Evolutionary conservation across 2,113 vertebrate genomes (phyloP), one percentile per base, ranked within the genome.

Genomic region (Scatophagus argus): DNA sequence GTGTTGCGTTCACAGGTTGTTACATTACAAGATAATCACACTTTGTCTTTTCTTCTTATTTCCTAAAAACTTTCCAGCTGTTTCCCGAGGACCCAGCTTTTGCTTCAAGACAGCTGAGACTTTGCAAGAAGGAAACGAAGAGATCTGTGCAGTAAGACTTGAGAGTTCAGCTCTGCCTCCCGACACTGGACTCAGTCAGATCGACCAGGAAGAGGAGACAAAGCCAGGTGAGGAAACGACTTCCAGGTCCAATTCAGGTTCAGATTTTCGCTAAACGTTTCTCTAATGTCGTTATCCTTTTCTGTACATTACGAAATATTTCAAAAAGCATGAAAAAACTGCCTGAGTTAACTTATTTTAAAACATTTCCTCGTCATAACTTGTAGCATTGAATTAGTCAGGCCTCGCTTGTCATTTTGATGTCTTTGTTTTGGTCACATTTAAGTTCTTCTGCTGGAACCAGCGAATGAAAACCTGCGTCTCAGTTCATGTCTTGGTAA

Each of bases 211-310:
- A 2, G 85, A 93, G 27, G 74, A 92, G 25, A 62, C 59, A 0
- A 56, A 52, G 5, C 72, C 89, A 83, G 93, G 94, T 94, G 3
- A 82, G 85, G 54, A n/a, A 6, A 41, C 0, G 7, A 6, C 55
- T 1, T 32, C 6, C 13, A 7, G 7, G n/a, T n/a, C n/a, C n/a
- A n/a, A n/a, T n/a, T n/a, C n/a, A n/a, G n/a, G n/a, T n/a, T n/a
- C n/a, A n/a, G n/a, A n/a, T n/a, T n/a, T n/a, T n/a, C n/a, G n/a
- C n/a, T n/a, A n/a, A n/a, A n/a, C n/a, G n/a, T 34, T 60, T 0
- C 0, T 51, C 6, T 6, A 16, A 0, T 55, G 13, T 27, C 11
- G 23, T 6, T 49, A n/a, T 0, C 3, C 8, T 21, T 27, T 36
- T 21, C 2, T 17, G 1, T 17, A 41, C 12, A 13, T 58, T 36